Percentiles rank a stretch among this genome's conserved stretches.
phyloP scores from a whole-genome alignment of 2,797 vertebrate species.

The Amblyopsis hoosieri region DNA sequence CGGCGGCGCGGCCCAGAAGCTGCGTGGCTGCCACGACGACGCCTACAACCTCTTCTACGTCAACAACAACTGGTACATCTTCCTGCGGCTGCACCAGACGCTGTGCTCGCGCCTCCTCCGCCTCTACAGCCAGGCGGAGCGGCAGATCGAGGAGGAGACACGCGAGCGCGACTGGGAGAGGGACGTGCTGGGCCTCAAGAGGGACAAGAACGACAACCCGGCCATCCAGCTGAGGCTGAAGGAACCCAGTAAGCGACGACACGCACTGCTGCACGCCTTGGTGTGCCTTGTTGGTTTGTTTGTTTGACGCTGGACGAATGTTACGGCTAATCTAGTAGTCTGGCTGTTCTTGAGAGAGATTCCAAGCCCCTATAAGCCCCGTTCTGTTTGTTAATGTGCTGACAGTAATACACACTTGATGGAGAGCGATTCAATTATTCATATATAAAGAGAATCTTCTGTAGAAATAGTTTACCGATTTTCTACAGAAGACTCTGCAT shows the following conservation, averaged over 20 bases:
- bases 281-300: background rate
- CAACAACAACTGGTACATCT: constrained; percentile 99
- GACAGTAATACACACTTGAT: too few species aligned
- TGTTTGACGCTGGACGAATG: too few species aligned
- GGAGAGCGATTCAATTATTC: too few species aligned
- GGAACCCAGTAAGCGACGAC: constrained; percentile 90
- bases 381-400: too few species aligned
- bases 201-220: constrained; percentile 94
- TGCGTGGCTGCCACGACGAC: constrained; percentile 83
- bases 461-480: too few species aligned
- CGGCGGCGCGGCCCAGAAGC: constrained; percentile 88
- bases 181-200: constrained; percentile 90
- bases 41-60: constrained; percentile 97
- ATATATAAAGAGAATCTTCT: too few species aligned
- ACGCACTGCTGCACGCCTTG: too few species aligned
- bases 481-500: too few species aligned
- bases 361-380: too few species aligned
- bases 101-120: constrained; percentile 90
- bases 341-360: too few species aligned
- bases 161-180: constrained; percentile 93
- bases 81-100: constrained; percentile 96
- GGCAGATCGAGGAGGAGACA: constrained; percentile 94
- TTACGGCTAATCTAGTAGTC: too few species aligned
- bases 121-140: constrained; percentile 93
- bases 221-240: constrained; percentile 94